Percentiles rank a stretch among this genome's conserved stretches.
These are phyloP conservation scores for Sander lucioperca DNA, from an alignment of 2,113 vertebrate species.

Conservation along the genomic window DNA sequence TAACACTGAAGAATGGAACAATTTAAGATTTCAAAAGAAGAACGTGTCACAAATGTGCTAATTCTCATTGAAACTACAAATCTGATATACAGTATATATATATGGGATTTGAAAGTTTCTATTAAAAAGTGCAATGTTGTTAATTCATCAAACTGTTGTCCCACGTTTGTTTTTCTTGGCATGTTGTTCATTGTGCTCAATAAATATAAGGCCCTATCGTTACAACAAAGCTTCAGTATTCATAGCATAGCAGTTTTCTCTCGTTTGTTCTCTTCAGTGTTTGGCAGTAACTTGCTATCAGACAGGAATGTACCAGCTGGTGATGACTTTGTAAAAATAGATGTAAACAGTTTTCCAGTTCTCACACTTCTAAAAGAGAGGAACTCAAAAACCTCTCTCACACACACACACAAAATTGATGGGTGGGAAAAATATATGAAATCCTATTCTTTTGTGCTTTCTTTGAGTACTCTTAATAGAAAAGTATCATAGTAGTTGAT, in stretches of 20 bases:
- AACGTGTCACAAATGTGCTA: constrained; percentile 40
- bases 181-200: constrained; percentile 70
- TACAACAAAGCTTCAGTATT: constrained; percentile 55
- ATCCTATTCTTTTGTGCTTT: constrained; percentile 81
- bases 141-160: constrained; percentile 53
- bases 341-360: constrained; percentile 89
- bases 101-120: constrained; percentile 46
- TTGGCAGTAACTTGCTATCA: constrained; percentile 76
- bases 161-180: constrained; percentile 68
- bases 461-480: constrained; percentile 70
- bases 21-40: constrained; percentile 30
- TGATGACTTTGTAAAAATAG: constrained; percentile 81
- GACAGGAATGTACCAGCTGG: constrained; percentile 85
- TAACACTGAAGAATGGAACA: constrained; percentile 31
- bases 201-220: constrained; percentile 68
- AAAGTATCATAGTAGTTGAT: constrained; percentile 69
- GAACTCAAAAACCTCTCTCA: constrained; percentile 68
- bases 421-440: constrained; percentile 74
- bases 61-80: constrained; percentile 36
- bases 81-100: not conserved
- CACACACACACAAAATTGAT: constrained; percentile 52
- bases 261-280: constrained; percentile 66
- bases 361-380: constrained; percentile 78
- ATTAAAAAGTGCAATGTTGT: constrained; percentile 75
- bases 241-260: constrained; percentile 50